Conservation (phyloP, 2,113 vertebrate species). For the Circaetus cinerascens region DNA sequence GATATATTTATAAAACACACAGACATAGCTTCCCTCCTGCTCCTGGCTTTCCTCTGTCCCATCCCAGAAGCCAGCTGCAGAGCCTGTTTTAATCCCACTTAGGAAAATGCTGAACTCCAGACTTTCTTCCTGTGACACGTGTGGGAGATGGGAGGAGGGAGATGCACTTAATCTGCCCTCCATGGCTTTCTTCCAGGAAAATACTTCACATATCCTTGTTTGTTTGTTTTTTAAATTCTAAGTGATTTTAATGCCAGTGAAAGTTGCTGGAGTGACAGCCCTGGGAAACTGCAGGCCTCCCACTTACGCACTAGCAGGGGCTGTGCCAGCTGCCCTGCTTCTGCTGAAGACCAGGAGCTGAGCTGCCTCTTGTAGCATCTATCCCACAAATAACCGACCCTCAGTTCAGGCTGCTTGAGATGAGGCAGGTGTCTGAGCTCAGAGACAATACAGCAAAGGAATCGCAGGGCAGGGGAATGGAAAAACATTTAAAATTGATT, state of each 20-base stretch:
- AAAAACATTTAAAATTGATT: neutral
- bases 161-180: neutral
- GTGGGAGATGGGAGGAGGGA: neutral
- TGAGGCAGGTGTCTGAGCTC: neutral
- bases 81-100: neutral
- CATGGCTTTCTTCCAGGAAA: constrained; percentile 35
- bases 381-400: neutral
- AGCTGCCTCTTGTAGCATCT: neutral
- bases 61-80: neutral
- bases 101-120: neutral
- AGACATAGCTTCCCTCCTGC: neutral
- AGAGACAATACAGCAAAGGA: neutral
- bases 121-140: neutral
- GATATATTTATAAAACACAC: neutral
- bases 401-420: neutral
- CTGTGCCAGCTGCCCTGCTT: neutral
- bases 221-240: constrained; percentile 49
- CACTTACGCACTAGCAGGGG: neutral
- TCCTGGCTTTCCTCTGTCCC: neutral
- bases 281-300: constrained; percentile 5
- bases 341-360: neutral
- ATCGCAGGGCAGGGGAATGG: neutral
- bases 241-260: constrained; percentile 31
- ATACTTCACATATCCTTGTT: constrained; percentile 33
- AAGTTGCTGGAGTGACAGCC: constrained; percentile 20